Evolutionary conservation across 30 jellyfish, hydroid and myxozoan species (phyloP), one percentile per base, ranked within the genome.

Genomic region (Aurelia aurita): DNA sequence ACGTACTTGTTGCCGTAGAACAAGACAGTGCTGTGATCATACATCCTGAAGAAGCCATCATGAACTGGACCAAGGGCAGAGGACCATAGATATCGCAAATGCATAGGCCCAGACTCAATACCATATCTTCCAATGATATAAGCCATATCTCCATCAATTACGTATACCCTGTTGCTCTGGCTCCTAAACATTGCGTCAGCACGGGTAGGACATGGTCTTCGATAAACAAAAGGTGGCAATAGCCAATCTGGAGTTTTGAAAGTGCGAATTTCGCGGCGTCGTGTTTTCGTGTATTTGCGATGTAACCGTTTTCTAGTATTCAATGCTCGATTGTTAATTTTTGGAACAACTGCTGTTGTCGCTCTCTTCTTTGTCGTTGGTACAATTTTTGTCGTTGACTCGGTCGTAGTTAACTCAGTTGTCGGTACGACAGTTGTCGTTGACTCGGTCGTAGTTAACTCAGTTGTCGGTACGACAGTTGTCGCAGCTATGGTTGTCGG

Each of bases 181-280:
- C 86, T 72, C 47, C 74, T 66, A 54, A 83, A 57, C 87, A 83
- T 32, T 27, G 85, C 87, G 53, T 83, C 93, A 5, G 79, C 93
- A 14, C 49, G 72, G 3, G 12, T 67, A 16, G 93, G 93, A 46
- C 93, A 83, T 59, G 86, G 81, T 35, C 65, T 70, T 16, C 93
- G 81, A 39, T 49, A 51, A 26, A 4, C 57, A 67, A 53, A 72
- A 34, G 60, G 80, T 25, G 93, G 93, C 53, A 83, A 20, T 20
- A 43, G 77, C 87, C 93, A 69, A 8, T 83, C 87, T 18, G 86
- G 79, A 19, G 72, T 55, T 22, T 58, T 47, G 53, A 53, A 83
- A 8, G 26, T 80, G 46, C 83, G 82, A 20, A 47, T 51, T 55
- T 55, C 27, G 11, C 67, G 25, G 12, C 25, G 29, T 55, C 29